Percentiles rank a stretch among this genome's conserved stretches.
phyloP scores from a whole-genome alignment of 2,113 vertebrate genomes.

The Ifrita kowaldi region DNA sequence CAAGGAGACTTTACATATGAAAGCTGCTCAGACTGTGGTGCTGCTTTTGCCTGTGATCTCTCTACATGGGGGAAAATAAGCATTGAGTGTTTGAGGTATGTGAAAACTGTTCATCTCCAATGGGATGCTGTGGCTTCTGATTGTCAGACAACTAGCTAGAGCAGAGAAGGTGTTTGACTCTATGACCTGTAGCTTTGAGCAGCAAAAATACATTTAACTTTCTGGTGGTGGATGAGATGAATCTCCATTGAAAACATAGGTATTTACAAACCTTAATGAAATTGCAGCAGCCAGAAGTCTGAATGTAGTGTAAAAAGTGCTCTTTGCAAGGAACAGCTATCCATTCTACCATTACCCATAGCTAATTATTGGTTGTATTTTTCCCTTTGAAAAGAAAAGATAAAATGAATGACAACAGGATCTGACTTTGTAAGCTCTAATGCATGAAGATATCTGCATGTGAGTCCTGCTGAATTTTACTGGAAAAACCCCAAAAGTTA shows the following conservation, averaged over 20 bases:
- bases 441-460: neutral
- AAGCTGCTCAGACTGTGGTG: neutral
- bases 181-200: neutral
- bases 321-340: neutral
- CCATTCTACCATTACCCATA: neutral
- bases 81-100: neutral
- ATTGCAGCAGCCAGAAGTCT: neutral
- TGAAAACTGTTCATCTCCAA: neutral
- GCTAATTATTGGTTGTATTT: neutral
- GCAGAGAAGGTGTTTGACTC: neutral
- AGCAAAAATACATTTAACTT: neutral
- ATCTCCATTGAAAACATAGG: neutral
- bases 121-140: neutral
- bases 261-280: neutral
- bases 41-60: neutral
- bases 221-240: neutral
- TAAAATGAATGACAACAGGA: neutral
- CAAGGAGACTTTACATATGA: neutral
- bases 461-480: neutral
- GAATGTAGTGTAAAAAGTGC: neutral
- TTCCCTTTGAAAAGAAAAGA: neutral
- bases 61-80: neutral
- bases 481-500: accelerated
- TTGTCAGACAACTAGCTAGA: neutral
- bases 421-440: neutral